Evolutionary conservation across 2,797 vertebrate genomes (phyloP).

Genomic region (Sciaenops ocellatus): DNA sequence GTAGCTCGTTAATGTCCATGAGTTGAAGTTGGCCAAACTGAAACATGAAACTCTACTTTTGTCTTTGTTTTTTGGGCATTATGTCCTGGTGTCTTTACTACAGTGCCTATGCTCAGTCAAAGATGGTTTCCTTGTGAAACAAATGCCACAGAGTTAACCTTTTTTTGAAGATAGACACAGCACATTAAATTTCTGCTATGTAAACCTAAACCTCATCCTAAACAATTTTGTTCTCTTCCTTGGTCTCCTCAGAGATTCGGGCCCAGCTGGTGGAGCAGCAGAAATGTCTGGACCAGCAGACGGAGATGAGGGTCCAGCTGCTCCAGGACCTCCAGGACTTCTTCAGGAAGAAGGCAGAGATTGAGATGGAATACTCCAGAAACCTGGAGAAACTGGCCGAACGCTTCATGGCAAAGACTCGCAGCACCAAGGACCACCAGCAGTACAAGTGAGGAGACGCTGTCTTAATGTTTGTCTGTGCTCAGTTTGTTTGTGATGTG

Average conservation of each 20-base stretch:
- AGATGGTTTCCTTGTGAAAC: neutral
- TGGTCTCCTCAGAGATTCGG: conserved; percentile 89
- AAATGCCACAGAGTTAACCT: neutral
- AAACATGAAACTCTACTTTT: neutral
- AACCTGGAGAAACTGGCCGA: conserved; percentile 98
- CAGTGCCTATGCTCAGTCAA: neutral
- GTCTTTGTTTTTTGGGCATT: neutral
- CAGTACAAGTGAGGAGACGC: conserved; percentile 93
- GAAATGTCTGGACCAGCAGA: conserved; percentile 99
- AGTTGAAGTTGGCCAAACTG: neutral
- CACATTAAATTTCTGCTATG: neutral
- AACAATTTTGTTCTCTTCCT: conserved; percentile 65
- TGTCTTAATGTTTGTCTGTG: neutral
- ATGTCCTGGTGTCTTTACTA: neutral
- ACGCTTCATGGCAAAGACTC: conserved; percentile 99
- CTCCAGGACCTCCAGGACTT: conserved; percentile 99
- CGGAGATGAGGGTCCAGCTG: conserved; percentile 97
- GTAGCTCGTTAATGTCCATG: neutral
- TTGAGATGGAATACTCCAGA: conserved; percentile 98
- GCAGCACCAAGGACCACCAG: conserved; percentile 98
- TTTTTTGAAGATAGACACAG: neutral
- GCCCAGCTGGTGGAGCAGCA: conserved; percentile 97
- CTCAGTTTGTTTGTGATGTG: neutral
- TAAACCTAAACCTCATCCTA: conserved; percentile 1
- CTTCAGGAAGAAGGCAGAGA: conserved; percentile 98